phyloP scores from a whole-genome alignment of 2,888 invertebrate species.

The Sepioteuthis lessoniana region DNA sequence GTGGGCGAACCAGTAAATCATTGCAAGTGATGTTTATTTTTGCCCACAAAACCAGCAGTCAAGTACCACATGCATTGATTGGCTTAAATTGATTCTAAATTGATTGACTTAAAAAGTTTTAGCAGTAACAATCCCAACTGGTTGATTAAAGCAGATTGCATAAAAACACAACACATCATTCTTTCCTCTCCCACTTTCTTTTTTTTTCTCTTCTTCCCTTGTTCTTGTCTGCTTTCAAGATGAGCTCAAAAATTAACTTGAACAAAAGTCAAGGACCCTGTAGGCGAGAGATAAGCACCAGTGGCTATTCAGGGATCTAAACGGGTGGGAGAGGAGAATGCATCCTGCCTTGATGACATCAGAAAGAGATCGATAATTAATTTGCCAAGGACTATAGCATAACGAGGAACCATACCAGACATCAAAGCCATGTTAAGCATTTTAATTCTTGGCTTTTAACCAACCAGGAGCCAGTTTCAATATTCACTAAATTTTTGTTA shows the following conservation, averaged over 20 bases:
- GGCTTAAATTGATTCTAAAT: slow-evolving; percentile 2
- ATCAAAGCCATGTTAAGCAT: neutral
- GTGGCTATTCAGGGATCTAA: neutral
- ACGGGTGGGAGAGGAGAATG: neutral
- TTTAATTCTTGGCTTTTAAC: neutral
- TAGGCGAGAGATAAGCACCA: neutral
- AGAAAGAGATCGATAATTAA: neutral
- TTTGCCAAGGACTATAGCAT: neutral
- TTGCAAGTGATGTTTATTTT: neutral
- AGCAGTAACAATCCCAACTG: neutral
- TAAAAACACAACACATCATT: neutral
- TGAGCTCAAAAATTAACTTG: slow-evolving; percentile 17
- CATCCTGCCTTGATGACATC: neutral
- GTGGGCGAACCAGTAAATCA: neutral
- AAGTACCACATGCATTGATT: neutral
- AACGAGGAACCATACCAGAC: neutral
- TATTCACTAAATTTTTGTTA: neutral
- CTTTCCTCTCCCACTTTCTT: neutral
- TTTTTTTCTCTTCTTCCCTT: neutral
- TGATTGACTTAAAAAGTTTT: neutral
- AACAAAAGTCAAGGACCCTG: slow-evolving; percentile 18
- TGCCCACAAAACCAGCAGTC: neutral
- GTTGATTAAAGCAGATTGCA: neutral
- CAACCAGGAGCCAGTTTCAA: neutral
- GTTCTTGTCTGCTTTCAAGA: slow-evolving; percentile 18